phyloP scores from a whole-genome alignment of 1,140 invertebrate genomes.

The Heliconius himera region DNA sequence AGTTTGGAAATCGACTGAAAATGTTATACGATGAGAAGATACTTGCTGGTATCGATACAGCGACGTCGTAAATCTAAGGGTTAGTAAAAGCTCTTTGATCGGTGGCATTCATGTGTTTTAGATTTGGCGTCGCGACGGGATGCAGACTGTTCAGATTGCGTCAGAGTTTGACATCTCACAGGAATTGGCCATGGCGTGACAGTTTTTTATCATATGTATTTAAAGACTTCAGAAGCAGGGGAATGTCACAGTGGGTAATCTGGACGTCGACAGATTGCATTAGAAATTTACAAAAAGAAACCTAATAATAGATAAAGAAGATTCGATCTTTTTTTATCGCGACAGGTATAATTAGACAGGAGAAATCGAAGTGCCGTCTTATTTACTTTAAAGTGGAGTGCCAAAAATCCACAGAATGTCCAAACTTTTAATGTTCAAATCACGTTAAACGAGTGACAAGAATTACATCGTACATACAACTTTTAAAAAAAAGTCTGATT shows the following conservation, averaged over 20 bases:
- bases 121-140: constrained; percentile 63
- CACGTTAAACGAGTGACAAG: constrained; percentile 62
- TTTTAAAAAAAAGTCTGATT: constrained; percentile 71
- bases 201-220: constrained; percentile 55
- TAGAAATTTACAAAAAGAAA: constrained; percentile 22
- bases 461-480: constrained; percentile 63
- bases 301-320: constrained; percentile 39
- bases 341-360: constrained; percentile 47
- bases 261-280: constrained; percentile 49
- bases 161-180: constrained; percentile 61
- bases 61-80: constrained; percentile 57
- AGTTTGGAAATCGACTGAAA: neutral
- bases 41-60: constrained; percentile 42
- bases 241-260: constrained; percentile 51
- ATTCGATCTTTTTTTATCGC: constrained; percentile 35
- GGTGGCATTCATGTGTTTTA: constrained; percentile 72
- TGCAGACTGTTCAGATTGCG: constrained; percentile 63
- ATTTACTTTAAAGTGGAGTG: constrained; percentile 47
- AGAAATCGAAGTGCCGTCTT: constrained; percentile 45
- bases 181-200: constrained; percentile 54
- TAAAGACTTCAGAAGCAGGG: constrained; percentile 47
- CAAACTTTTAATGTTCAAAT: constrained; percentile 68
- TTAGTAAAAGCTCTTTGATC: constrained; percentile 71
- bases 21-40: constrained; percentile 35
- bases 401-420: constrained; percentile 66